These are phyloP conservation scores for Poecilia latipinna DNA, from an alignment of 2,113 vertebrate genomes.

Conservation along the genomic window DNA sequence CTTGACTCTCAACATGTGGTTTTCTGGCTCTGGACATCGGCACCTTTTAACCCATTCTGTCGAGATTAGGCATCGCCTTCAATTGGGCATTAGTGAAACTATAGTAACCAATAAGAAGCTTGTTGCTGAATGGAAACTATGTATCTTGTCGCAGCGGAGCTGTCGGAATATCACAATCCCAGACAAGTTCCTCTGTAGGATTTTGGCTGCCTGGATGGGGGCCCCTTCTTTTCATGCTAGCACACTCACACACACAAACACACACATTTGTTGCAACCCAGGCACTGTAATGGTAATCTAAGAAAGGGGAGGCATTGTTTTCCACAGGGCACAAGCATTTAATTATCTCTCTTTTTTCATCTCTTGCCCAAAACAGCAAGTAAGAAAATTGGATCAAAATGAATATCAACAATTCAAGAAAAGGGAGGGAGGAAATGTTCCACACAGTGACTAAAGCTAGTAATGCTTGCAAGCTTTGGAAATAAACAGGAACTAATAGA, in stretches of 20 bases:
- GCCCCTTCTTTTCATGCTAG: constrained; percentile 86
- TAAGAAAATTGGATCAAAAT: constrained; percentile 78
- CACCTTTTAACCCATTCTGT: constrained; percentile 99
- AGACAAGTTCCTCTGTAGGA: constrained; percentile 93
- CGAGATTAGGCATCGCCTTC: constrained; percentile 95
- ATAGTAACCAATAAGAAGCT: constrained; percentile 99
- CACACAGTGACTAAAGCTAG: constrained; percentile 63
- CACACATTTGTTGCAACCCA: constrained; percentile 69
- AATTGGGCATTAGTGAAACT: constrained; percentile 99
- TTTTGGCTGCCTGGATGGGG: constrained; percentile 87
- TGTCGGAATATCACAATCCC: constrained; percentile 87
- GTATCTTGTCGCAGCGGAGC: constrained; percentile 99
- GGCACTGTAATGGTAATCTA: constrained; percentile 87
- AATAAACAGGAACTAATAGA: constrained; percentile 78
- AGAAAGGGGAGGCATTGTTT: constrained; percentile 84
- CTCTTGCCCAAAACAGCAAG: constrained; percentile 80
- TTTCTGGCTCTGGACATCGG: constrained; percentile 95
- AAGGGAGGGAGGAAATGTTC: constrained; percentile 35
- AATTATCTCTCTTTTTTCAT: constrained; percentile 86
- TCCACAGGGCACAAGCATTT: constrained; percentile 83
- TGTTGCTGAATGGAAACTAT: constrained; percentile 98
- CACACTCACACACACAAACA: constrained; percentile 80
- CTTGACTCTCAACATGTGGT: constrained; percentile 99
- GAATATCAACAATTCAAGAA: constrained; percentile 72
- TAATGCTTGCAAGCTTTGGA: constrained; percentile 65